These are phyloP conservation scores for Tenodera sinensis DNA, from an alignment of 2,888 invertebrate genomes.

Conservation along the genomic window DNA sequence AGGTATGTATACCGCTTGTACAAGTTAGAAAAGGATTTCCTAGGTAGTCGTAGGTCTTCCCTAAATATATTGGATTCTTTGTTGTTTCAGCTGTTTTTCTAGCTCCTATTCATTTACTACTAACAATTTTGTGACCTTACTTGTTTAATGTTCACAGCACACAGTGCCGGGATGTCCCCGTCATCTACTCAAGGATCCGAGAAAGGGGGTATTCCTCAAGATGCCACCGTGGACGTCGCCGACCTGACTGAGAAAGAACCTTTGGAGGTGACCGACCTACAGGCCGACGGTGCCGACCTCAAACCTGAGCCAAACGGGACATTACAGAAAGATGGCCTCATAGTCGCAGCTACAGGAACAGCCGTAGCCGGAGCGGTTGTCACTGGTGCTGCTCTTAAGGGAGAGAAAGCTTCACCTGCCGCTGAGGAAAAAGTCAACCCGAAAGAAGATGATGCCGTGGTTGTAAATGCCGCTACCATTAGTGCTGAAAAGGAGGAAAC, in stretches of 20 bases:
- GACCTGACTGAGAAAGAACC: background rate
- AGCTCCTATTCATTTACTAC: too few species aligned
- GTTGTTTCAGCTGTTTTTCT: too few species aligned
- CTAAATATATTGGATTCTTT: too few species aligned
- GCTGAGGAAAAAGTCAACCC: background rate
- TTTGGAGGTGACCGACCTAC: background rate
- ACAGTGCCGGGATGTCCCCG: conserved; percentile 30
- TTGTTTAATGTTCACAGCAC: conserved; percentile 25
- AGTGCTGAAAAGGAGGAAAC: background rate
- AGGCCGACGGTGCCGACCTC: background rate
- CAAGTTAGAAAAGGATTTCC: too few species aligned
- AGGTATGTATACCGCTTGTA: too few species aligned
- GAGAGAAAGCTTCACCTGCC: background rate
- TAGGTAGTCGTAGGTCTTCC: too few species aligned
- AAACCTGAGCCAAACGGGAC: conserved; percentile 19
- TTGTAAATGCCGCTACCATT: background rate
- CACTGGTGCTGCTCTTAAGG: background rate
- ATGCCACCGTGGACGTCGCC: conserved; percentile 3
- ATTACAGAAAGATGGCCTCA: conserved; percentile 4
- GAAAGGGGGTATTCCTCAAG: conserved; percentile 19
- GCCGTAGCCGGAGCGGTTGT: conserved; percentile 11
- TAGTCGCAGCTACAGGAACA: conserved; percentile 10
- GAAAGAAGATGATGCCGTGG: background rate
- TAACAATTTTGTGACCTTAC: too few species aligned
- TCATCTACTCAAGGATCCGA: conserved; percentile 32